Percentiles rank a stretch among this genome's conserved stretches.
These are phyloP conservation scores for Stenoptilia bipunctidactyla DNA, from an alignment of 2,888 invertebrate genomes.

Conservation along the genomic window DNA sequence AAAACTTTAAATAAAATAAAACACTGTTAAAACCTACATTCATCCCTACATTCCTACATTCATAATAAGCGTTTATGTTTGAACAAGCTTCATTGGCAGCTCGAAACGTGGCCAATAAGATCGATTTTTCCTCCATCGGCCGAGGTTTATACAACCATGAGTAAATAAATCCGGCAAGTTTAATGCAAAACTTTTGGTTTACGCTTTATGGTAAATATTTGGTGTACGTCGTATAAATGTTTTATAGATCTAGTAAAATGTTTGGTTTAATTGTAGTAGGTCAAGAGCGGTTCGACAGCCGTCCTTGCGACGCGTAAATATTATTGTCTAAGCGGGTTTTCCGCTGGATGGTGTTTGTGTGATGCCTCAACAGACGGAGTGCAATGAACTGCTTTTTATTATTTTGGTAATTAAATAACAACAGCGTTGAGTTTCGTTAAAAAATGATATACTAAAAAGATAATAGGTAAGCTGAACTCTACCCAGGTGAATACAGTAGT, in stretches of 20 bases:
- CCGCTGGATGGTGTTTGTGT: constrained; percentile 52
- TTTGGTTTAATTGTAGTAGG: constrained; percentile 70
- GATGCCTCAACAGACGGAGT: constrained; percentile 35
- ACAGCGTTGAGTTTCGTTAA: too few relatives aligned
- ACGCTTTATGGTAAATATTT: constrained; percentile 72
- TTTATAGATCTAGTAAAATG: constrained; percentile 70
- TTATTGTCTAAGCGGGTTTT: constrained; percentile 69
- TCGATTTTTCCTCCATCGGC: not conserved
- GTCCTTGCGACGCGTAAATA: constrained; percentile 69
- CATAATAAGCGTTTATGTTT: too few relatives aligned
- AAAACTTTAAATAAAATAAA: too few relatives aligned
- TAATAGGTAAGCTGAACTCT: too few relatives aligned
- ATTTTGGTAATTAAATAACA: too few relatives aligned
- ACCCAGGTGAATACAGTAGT: too few relatives aligned
- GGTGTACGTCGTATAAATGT: constrained; percentile 66
- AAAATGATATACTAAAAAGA: too few relatives aligned
- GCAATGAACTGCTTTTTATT: constrained; percentile 26
- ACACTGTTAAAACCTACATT: too few relatives aligned
- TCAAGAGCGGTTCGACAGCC: constrained; percentile 69
- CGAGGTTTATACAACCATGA: constrained; percentile 35
- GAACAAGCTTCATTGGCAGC: too few relatives aligned
- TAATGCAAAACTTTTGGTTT: constrained; percentile 71
- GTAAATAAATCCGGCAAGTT: constrained; percentile 65
- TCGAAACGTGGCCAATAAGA: too few relatives aligned
- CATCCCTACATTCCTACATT: too few relatives aligned